These are phyloP conservation scores for Tetheella fluctuosa DNA, from an alignment of 2,888 invertebrate genomes.

Conservation along the genomic window DNA sequence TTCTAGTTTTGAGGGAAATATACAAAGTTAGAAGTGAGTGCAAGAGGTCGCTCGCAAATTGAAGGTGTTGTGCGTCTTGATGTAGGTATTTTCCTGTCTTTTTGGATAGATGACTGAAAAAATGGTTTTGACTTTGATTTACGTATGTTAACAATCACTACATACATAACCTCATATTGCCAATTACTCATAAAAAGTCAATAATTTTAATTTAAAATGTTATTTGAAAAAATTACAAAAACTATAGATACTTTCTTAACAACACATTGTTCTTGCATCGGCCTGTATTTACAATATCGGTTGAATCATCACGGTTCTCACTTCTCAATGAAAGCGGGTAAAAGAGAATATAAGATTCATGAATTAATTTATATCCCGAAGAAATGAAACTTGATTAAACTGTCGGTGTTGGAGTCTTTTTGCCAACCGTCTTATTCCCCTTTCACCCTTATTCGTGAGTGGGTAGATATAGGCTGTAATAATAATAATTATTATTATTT, in stretches of 20 bases:
- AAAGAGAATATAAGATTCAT: conserved; percentile 15
- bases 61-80: background rate
- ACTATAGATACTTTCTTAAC: too few species aligned
- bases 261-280: too few species aligned
- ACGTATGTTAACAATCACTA: too few species aligned
- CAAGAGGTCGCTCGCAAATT: background rate
- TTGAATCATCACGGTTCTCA: background rate
- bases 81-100: background rate
- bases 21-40: background rate
- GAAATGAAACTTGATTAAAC: conserved; percentile 30
- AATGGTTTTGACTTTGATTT: too few species aligned
- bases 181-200: too few species aligned
- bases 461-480: too few species aligned
- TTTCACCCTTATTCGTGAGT: too few species aligned
- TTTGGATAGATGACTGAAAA: too few species aligned
- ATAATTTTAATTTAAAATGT: too few species aligned
- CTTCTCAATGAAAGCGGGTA: conserved; percentile 4
- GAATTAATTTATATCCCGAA: conserved; percentile 26
- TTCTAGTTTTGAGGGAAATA: background rate
- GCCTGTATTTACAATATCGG: background rate
- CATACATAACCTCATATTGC: too few species aligned
- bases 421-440: conserved; percentile 26
- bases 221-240: too few species aligned
- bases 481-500: conserved; percentile 32
- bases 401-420: conserved; percentile 25